Evolutionary conservation across 2,113 vertebrate species (phyloP).

Genomic region (Coreoperca whiteheadi): DNA sequence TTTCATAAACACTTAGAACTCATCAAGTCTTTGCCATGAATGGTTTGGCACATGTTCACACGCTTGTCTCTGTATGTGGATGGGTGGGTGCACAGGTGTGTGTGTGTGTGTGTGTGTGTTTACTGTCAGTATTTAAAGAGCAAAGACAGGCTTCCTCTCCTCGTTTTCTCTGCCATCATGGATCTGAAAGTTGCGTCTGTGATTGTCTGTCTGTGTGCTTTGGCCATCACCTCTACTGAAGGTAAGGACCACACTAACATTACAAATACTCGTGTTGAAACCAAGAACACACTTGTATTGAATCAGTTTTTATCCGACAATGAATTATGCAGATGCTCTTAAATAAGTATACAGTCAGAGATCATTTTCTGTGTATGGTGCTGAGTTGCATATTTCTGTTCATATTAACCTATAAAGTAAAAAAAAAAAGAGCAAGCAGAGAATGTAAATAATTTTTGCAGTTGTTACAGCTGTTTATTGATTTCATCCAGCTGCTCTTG

Average conservation of each 20-base stretch:
- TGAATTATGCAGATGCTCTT: neutral
- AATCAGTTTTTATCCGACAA: neutral
- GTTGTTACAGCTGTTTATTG: neutral
- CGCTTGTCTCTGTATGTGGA: neutral
- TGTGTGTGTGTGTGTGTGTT: neutral
- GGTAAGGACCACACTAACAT: conserved; percentile 69
- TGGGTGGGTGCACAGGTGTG: neutral
- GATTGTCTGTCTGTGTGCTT: conserved; percentile 56
- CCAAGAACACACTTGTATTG: neutral
- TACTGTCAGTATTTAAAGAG: conserved; percentile 46
- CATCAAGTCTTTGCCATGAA: neutral
- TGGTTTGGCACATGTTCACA: neutral
- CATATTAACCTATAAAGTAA: neutral
- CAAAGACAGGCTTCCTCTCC: neutral
- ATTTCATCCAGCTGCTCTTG: neutral
- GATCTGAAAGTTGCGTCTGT: conserved; percentile 63
- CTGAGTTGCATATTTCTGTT: neutral
- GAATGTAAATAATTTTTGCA: neutral
- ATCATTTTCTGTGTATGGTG: neutral
- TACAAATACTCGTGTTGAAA: neutral
- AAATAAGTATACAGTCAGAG: neutral
- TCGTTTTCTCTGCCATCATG: conserved; percentile 71
- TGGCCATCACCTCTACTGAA: conserved; percentile 65
- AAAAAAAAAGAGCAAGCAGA: neutral
- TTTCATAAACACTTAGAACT: neutral